Evolutionary conservation across 2,888 invertebrate genomes (phyloP).

Genomic region (Deilephila elpenor): DNA sequence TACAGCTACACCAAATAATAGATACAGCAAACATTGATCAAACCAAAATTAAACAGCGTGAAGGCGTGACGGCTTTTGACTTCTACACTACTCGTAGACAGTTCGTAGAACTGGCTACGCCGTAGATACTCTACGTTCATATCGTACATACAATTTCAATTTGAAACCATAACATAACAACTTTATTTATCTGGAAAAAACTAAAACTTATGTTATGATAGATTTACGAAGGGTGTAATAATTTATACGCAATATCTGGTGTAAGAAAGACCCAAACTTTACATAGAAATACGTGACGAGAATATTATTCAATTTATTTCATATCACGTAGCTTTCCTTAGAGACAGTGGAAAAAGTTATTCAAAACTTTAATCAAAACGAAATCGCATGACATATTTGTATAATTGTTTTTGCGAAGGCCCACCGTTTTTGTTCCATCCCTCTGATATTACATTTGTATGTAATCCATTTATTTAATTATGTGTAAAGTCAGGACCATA

Average conservation of each 20-base stretch:
- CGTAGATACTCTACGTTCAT: not conserved
- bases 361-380: not conserved
- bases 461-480: conserved; percentile 3
- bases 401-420: conserved; percentile 9
- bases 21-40: not conserved
- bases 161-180: too few relatives aligned
- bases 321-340: not conserved
- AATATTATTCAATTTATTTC: conserved; percentile 2
- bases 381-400: not conserved
- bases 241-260: too few relatives aligned
- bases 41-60: not conserved
- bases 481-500: not conserved
- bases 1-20: too few relatives aligned
- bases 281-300: too few relatives aligned
- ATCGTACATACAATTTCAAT: not conserved
- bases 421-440: not conserved
- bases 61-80: not conserved
- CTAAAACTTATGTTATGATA: too few relatives aligned
- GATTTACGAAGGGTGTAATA: too few relatives aligned
- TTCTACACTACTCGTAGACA: not conserved
- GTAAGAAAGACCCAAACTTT: too few relatives aligned
- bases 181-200: too few relatives aligned
- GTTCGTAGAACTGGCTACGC: conserved; percentile 8
- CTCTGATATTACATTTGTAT: not conserved
- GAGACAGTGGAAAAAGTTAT: not conserved